Conservation (phyloP, 2,113 vertebrate genomes). For the Mesitornis unicolor region DNA sequence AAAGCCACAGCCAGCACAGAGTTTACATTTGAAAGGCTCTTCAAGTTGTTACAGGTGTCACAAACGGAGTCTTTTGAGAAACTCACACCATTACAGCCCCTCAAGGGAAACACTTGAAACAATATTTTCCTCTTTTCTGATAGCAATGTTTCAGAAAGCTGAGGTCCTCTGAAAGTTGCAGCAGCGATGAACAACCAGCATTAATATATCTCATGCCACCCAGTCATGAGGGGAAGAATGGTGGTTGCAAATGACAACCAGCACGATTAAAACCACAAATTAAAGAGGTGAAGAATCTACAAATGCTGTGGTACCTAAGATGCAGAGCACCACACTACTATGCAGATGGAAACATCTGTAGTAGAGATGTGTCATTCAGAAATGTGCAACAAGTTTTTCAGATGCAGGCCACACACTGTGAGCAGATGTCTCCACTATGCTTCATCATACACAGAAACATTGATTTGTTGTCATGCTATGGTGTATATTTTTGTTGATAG, state of each 20-base stretch:
- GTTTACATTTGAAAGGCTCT: neutral
- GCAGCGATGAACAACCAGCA: neutral
- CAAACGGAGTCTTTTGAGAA: neutral
- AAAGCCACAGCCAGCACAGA: neutral
- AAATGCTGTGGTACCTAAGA: neutral
- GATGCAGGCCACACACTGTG: neutral
- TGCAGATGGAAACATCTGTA: neutral
- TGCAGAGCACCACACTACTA: neutral
- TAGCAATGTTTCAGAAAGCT: neutral
- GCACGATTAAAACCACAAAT: neutral
- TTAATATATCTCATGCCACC: neutral
- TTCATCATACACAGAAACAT: neutral
- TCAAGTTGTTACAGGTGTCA: neutral
- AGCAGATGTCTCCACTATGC: slow-evolving; percentile 26
- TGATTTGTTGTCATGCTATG: neutral
- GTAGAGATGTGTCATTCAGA: neutral
- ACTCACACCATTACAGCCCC: neutral
- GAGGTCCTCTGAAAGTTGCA: neutral
- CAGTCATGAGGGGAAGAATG: neutral
- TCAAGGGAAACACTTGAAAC: neutral
- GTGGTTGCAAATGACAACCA: neutral
- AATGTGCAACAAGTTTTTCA: neutral
- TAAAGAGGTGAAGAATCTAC: neutral
- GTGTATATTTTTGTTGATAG: neutral
- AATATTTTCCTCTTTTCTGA: neutral